A percentile compares a stretch with the other conserved stretches of the same genome.
phyloP scores from a whole-genome alignment of 2,113 vertebrate genomes.

The Prunella fulvescens region DNA sequence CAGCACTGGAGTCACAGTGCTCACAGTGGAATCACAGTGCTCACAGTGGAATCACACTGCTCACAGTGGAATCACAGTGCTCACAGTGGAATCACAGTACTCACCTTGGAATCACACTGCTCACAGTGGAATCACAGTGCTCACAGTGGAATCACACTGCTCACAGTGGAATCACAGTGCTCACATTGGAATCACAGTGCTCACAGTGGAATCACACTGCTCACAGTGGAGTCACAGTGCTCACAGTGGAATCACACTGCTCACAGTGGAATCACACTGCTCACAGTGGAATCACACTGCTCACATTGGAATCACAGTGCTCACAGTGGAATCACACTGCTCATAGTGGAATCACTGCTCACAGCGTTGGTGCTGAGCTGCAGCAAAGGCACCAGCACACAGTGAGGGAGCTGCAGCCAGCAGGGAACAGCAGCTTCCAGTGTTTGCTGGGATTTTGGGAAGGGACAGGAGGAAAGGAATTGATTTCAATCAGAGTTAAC shows the following conservation, averaged over 20 bases:
- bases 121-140: no score
- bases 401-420: fast-evolving
- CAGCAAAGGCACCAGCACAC: background rate
- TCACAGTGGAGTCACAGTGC: no score
- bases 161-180: no score
- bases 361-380: background rate
- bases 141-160: background rate
- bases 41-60: no score
- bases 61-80: background rate
- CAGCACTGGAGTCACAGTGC: background rate
- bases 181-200: no score
- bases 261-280: background rate
- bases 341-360: background rate
- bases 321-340: background rate
- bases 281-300: no score
- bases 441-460: background rate
- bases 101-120: no score
- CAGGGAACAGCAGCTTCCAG: background rate
- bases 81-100: no score
- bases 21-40: no score
- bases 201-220: background rate
- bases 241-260: no score
- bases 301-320: no score
- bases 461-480: background rate
- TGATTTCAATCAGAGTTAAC: background rate